A percentile compares a stretch with the other conserved stretches of the same genome.
Conservation (phyloP, 2,888 invertebrate species). For the Brachycybe producta region DNA sequence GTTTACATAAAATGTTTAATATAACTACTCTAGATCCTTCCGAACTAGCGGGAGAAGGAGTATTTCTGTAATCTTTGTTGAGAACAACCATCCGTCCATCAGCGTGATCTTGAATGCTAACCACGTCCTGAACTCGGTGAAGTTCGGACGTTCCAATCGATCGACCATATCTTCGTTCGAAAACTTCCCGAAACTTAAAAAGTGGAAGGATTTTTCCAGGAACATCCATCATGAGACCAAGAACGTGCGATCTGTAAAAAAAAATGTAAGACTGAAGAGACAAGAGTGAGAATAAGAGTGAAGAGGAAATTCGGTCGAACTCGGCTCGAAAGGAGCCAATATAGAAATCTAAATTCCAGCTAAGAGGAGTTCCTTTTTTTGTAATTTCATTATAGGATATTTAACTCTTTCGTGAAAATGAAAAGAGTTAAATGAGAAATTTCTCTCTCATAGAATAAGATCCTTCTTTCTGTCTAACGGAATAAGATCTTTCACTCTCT, state of each 20-base stretch:
- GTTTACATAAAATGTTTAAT: not conserved
- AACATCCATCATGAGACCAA: conserved; percentile 59
- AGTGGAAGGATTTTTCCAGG: conserved; percentile 60
- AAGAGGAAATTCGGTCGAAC: no score
- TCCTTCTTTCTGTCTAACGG: no score
- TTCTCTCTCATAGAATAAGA: no score
- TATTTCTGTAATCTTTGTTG: conserved; percentile 46
- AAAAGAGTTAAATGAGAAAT: no score
- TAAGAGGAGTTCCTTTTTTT: no score
- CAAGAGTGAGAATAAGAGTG: no score
- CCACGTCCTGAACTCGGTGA: conserved; percentile 55
- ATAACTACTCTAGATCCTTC: conserved; percentile 23
- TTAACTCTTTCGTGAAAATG: no score
- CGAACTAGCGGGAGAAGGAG: conserved; percentile 38
- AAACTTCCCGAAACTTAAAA: conserved; percentile 66
- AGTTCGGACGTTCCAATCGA: conserved; percentile 43
- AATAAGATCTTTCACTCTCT: no score
- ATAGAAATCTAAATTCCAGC: no score
- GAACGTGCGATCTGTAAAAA: conserved; percentile 49
- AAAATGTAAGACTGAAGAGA: not conserved
- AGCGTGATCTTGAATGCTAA: conserved; percentile 47
- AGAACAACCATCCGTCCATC: conserved; percentile 54
- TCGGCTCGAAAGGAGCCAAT: no score
- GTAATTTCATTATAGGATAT: no score
- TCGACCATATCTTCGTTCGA: conserved; percentile 60